Evolutionary conservation across 2,797 vertebrate species (phyloP).

Genomic region (Darevskia mixta): DNA sequence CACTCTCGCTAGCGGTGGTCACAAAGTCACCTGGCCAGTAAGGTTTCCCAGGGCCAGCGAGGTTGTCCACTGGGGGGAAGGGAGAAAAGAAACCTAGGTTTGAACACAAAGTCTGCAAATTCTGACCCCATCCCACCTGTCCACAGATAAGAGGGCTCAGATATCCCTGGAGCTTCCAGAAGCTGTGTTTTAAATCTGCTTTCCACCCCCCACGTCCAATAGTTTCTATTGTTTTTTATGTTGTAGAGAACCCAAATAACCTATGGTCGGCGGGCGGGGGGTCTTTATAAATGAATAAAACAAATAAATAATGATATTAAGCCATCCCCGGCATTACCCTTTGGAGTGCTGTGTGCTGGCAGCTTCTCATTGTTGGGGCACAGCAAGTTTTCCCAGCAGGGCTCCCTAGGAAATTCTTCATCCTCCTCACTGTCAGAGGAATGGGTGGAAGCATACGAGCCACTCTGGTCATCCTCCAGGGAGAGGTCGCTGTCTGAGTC

Average conservation of each 20-base stretch:
- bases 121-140: not conserved
- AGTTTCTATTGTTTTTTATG: not conserved
- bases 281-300: no score
- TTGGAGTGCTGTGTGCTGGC: conserved; percentile 74
- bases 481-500: conserved; percentile 96
- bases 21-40: conserved; percentile 81
- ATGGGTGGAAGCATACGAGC: conserved; percentile 91
- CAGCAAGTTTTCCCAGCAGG: conserved; percentile 90
- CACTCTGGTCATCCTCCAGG: conserved; percentile 91
- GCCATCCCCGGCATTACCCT: conserved; percentile 72
- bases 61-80: conserved; percentile 72
- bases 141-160: not conserved
- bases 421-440: conserved; percentile 95
- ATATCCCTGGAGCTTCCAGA: not conserved
- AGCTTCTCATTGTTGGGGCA: conserved; percentile 80
- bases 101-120: not conserved
- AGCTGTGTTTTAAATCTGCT: no score
- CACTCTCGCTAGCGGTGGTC: conserved; percentile 72
- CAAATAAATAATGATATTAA: not conserved
- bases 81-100: not conserved
- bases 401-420: conserved; percentile 82
- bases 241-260: not conserved
- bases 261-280: not conserved
- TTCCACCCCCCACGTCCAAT: not conserved
- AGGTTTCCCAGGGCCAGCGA: conserved; percentile 62